Percentiles rank a stretch among this genome's conserved stretches.
Evolutionary conservation across 2,797 vertebrate genomes (phyloP).

Genomic region (Buceros bicornis): DNA sequence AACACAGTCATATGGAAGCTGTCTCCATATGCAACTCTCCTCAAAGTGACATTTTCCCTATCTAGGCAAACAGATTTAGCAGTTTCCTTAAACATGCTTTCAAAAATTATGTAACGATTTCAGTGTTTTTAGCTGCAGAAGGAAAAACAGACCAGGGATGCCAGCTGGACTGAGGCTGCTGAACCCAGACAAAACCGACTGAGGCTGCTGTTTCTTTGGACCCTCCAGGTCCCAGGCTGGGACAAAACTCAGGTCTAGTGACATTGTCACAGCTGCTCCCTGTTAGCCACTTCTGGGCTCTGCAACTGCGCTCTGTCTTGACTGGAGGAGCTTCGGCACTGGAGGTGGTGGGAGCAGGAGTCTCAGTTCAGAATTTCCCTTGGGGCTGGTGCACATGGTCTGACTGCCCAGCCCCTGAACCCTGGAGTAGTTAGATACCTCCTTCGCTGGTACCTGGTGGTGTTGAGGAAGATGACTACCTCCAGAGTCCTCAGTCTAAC

Average conservation of each 20-base stretch:
- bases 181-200: neutral
- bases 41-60: neutral
- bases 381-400: neutral
- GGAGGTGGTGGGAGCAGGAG: neutral
- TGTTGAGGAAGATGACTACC: neutral
- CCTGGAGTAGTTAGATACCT: neutral
- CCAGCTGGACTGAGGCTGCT: neutral
- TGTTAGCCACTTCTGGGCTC: neutral
- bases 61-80: neutral
- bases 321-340: neutral
- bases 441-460: neutral
- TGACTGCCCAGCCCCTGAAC: neutral
- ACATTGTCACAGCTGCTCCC: accelerated
- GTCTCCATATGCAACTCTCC: neutral
- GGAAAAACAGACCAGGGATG: neutral
- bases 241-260: neutral
- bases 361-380: neutral
- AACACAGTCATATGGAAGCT: neutral
- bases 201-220: neutral
- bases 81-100: neutral
- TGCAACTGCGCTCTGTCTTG: neutral
- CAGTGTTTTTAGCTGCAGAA: neutral
- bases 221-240: neutral
- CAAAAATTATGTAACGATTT: neutral
- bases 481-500: neutral